Evolutionary conservation across 2,888 invertebrate species (phyloP).

Genomic region (Caenorhabditis wallacei): DNA sequence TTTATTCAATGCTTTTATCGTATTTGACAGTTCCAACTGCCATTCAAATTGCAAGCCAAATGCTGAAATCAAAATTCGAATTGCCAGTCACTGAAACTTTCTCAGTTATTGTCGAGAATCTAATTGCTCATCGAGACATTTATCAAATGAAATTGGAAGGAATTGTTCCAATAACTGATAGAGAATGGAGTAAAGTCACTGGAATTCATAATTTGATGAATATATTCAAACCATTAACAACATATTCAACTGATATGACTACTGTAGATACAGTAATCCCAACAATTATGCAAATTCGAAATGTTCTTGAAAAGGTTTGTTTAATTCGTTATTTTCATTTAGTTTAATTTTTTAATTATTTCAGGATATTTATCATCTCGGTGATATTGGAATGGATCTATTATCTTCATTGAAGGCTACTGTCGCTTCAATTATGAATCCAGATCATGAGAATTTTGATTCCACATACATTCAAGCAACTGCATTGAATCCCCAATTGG

Average conservation of each 20-base stretch:
- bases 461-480: constrained; percentile 73
- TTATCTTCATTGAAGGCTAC: constrained; percentile 41
- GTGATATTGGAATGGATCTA: constrained; percentile 56
- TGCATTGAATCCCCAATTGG: constrained; percentile 79
- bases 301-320: constrained; percentile 74
- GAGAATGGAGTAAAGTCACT: constrained; percentile 47
- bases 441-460: constrained; percentile 67
- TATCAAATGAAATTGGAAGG: constrained; percentile 52
- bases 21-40: constrained; percentile 64
- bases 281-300: constrained; percentile 74
- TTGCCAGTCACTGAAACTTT: constrained; percentile 76
- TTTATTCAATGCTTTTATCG: constrained; percentile 67
- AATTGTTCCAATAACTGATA: constrained; percentile 34
- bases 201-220: constrained; percentile 53
- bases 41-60: constrained; percentile 38
- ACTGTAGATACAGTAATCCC: constrained; percentile 80
- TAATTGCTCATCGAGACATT: constrained; percentile 31
- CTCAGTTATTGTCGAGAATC: constrained; percentile 67
- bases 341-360: not conserved
- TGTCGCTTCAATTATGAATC: constrained; percentile 66
- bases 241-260: constrained; percentile 59
- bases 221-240: constrained; percentile 54
- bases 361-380: constrained; percentile 60
- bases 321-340: not conserved
- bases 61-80: constrained; percentile 61